Conservation (phyloP, 2,797 vertebrate species). For the Numenius phaeopus region DNA sequence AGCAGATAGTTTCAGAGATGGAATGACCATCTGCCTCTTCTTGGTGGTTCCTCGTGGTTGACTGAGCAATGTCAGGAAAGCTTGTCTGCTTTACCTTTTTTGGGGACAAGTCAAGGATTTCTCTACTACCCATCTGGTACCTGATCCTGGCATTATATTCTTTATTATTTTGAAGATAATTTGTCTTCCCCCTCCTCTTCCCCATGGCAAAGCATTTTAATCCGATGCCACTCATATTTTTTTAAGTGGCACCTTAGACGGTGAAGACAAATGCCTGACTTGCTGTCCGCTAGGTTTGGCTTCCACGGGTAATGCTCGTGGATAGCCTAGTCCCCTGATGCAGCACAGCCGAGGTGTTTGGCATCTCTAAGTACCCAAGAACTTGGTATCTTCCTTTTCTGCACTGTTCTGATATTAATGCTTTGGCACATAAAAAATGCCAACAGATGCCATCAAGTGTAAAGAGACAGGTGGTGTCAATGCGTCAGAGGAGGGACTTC, state of each 20-base stretch:
- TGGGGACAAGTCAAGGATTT: slow-evolving; percentile 65
- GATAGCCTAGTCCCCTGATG: neutral
- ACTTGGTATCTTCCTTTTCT: slow-evolving; percentile 10
- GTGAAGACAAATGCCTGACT: neutral
- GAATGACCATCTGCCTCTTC: slow-evolving; percentile 69
- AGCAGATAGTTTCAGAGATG: slow-evolving; percentile 25
- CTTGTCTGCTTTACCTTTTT: slow-evolving; percentile 50
- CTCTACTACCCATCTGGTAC: slow-evolving; percentile 47
- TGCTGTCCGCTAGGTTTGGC: neutral
- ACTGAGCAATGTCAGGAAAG: slow-evolving; percentile 55
- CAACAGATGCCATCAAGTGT: slow-evolving; percentile 77
- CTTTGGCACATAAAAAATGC: slow-evolving; percentile 73
- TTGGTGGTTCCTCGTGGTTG: slow-evolving; percentile 59
- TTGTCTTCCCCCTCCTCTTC: neutral
- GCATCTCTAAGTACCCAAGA: neutral
- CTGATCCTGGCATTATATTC: neutral
- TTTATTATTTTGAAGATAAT: neutral
- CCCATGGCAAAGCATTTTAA: neutral
- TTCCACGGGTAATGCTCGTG: neutral
- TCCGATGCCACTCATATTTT: neutral
- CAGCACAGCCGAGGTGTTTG: neutral
- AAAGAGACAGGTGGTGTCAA: slow-evolving; percentile 75
- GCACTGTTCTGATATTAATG: slow-evolving; percentile 34
- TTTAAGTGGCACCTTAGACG: neutral
- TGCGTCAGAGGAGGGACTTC: slow-evolving; percentile 78